phyloP scores from a whole-genome alignment of 2,888 invertebrate species.

The Xanthorhoe spadicearia region DNA sequence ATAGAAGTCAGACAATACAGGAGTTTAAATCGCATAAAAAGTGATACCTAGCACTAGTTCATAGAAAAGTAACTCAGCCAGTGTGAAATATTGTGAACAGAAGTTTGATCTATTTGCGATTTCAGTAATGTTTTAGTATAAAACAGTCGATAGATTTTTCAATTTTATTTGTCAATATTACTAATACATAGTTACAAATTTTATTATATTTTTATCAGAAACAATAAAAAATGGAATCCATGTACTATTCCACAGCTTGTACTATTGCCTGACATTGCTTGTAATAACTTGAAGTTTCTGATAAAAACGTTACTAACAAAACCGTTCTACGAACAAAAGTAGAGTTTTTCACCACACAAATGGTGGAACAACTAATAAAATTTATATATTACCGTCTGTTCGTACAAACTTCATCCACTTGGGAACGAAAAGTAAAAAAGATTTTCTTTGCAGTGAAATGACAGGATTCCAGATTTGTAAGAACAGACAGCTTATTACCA shows the following conservation, averaged over 20 bases:
- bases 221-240: slow-evolving; percentile 13
- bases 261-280: not conserved
- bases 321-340: slow-evolving; percentile 78
- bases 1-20: too few relatives aligned
- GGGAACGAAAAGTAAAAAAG: not conserved
- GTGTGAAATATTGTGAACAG: slow-evolving; percentile 23
- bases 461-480: not conserved
- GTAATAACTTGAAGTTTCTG: slow-evolving; percentile 28
- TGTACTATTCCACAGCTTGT: not conserved
- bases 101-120: slow-evolving; percentile 22
- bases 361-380: slow-evolving; percentile 62
- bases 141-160: slow-evolving; percentile 77
- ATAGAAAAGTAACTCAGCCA: slow-evolving; percentile 29
- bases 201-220: slow-evolving; percentile 53
- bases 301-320: slow-evolving; percentile 45
- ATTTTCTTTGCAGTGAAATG: not conserved
- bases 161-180: slow-evolving; percentile 73
- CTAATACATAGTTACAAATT: slow-evolving; percentile 62
- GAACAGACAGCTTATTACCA: not conserved
- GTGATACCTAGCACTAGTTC: too few relatives aligned
- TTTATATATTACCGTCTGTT: slow-evolving; percentile 8
- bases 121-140: slow-evolving; percentile 46
- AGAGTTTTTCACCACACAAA: slow-evolving; percentile 68
- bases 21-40: too few relatives aligned
- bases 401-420: not conserved